These are phyloP conservation scores for Rhipidura dahli DNA, from an alignment of 2,113 vertebrate species.

Conservation along the genomic window DNA sequence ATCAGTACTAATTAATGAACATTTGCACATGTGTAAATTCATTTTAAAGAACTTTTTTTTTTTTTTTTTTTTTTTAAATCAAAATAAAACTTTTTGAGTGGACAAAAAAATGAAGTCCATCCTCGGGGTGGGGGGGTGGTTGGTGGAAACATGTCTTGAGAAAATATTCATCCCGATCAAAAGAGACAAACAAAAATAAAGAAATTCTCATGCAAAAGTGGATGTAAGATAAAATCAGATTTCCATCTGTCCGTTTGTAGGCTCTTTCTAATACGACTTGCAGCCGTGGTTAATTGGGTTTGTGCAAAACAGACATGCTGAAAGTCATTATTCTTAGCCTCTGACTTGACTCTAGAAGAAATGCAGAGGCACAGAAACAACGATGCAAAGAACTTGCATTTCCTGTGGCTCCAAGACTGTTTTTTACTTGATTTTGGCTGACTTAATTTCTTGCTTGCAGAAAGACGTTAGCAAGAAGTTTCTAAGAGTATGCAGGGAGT, in stretches of 20 bases:
- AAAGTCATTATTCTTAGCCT: not conserved
- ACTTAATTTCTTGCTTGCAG: not conserved
- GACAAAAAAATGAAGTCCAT: not conserved
- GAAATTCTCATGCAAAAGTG: not conserved
- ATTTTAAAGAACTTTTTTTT: no score
- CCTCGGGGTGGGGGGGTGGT: not conserved
- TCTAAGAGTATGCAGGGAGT: not conserved
- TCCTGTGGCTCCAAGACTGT: not conserved
- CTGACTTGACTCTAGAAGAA: not conserved
- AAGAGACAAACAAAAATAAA: not conserved
- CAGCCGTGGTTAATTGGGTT: rapidly evolving
- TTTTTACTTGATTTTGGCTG: not conserved
- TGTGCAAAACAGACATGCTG: not conserved
- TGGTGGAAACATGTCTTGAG: not conserved
- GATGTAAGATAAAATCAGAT: not conserved
- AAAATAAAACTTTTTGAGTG: not conserved
- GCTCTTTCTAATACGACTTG: not conserved
- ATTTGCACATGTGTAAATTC: not conserved
- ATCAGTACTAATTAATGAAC: not conserved
- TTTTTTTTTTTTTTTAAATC: no score
- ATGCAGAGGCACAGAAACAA: rapidly evolving
- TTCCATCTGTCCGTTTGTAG: not conserved
- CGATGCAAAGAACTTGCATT: not conserved
- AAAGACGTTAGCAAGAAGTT: not conserved
- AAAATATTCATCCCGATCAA: not conserved